Conservation (phyloP, 2,113 vertebrate genomes). For the Podiceps cristatus region DNA sequence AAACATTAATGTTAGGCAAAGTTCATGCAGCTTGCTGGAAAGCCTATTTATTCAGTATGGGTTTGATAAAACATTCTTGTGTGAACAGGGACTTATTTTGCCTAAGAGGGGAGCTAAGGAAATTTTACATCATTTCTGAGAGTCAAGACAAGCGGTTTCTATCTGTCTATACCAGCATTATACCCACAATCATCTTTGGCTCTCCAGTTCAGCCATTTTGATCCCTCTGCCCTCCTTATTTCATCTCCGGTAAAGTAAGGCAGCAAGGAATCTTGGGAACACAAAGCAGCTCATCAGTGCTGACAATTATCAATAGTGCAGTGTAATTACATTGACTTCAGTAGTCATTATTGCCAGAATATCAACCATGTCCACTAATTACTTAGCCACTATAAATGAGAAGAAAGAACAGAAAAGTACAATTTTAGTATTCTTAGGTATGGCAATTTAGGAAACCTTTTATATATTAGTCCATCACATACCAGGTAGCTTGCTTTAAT, state of each 20-base stretch:
- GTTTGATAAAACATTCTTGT: background rate
- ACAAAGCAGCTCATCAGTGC: background rate
- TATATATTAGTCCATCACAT: background rate
- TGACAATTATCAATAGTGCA: background rate
- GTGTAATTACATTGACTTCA: background rate
- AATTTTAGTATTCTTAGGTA: background rate
- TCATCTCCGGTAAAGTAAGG: background rate
- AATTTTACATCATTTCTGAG: background rate
- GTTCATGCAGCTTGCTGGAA: background rate
- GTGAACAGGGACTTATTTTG: background rate
- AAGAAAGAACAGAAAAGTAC: background rate
- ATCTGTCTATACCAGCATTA: background rate
- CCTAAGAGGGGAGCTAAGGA: background rate
- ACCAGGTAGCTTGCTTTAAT: background rate
- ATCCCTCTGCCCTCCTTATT: background rate
- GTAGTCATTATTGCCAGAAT: background rate
- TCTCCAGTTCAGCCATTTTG: rapidly evolving
- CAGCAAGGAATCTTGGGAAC: background rate
- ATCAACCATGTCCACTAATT: background rate
- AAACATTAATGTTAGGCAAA: background rate
- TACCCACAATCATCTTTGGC: background rate
- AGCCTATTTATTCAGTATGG: background rate
- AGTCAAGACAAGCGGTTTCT: background rate
- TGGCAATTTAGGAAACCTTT: background rate
- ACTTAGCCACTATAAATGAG: background rate